These are phyloP conservation scores for Parazoanthus darwini DNA, from an alignment of 92 coral and sea anemone species.

Conservation along the genomic window DNA sequence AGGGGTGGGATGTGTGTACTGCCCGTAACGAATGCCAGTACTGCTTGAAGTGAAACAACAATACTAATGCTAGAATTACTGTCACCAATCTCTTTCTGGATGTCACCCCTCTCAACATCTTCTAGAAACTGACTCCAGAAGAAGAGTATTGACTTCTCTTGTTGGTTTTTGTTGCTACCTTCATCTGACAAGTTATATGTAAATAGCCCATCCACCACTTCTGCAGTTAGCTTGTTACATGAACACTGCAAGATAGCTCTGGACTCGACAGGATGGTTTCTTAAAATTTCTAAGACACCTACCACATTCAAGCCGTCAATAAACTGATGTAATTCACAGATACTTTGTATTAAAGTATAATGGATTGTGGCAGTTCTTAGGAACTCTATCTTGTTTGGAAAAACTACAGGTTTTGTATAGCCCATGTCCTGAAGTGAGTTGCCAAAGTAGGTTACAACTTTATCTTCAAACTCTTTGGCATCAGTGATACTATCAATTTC, in stretches of 20 bases:
- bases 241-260: slow-evolving; percentile 55
- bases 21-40: slow-evolving; percentile 43
- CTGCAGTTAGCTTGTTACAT: slow-evolving; percentile 55
- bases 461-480: slow-evolving; percentile 33
- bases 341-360: slow-evolving; percentile 47
- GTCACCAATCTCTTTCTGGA: slow-evolving; percentile 29
- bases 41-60: slow-evolving; percentile 44
- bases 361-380: slow-evolving; percentile 50
- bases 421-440: slow-evolving; percentile 36
- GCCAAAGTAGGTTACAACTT: slow-evolving; percentile 30
- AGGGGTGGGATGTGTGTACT: slow-evolving; percentile 48
- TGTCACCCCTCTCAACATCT: slow-evolving; percentile 58
- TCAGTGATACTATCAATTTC: slow-evolving; percentile 28
- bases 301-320: slow-evolving; percentile 55
- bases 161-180: slow-evolving; percentile 60
- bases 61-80: slow-evolving; percentile 26
- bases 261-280: slow-evolving; percentile 55
- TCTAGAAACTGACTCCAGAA: slow-evolving; percentile 57
- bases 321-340: slow-evolving; percentile 61
- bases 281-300: slow-evolving; percentile 51
- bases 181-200: slow-evolving; percentile 45
- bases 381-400: slow-evolving; percentile 47
- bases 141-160: slow-evolving; percentile 54
- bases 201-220: slow-evolving; percentile 53
- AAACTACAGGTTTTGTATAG: slow-evolving; percentile 22